Conservation (phyloP, 2,888 invertebrate species). For the Rhagonycha lutea region DNA sequence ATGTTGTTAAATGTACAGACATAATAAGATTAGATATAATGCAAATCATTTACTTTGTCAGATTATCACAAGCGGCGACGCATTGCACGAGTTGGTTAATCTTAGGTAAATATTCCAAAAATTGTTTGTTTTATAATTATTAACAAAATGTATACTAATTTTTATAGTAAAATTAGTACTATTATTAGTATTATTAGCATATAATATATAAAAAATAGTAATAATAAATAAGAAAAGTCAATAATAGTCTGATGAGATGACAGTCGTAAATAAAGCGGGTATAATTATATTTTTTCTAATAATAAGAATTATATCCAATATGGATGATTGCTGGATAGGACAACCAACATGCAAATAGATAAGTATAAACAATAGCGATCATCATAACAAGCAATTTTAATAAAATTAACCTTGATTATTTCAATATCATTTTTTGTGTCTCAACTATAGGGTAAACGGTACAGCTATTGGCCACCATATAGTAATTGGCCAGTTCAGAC, state of each 20-base stretch:
- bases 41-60: too few species aligned
- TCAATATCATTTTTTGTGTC: neutral
- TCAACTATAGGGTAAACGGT: neutral
- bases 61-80: neutral
- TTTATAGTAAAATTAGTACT: neutral
- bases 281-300: too few species aligned
- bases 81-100: neutral
- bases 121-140: neutral
- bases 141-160: neutral
- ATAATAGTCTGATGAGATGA: neutral
- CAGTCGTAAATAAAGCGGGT: neutral
- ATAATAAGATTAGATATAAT: neutral
- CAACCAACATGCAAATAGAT: neutral
- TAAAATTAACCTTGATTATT: neutral
- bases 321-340: neutral
- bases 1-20: neutral
- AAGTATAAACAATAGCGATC: neutral
- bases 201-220: neutral
- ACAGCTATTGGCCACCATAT: too few species aligned
- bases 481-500: too few species aligned
- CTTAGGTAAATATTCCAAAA: neutral
- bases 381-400: neutral
- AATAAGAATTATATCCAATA: neutral
- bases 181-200: neutral
- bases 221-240: neutral